phyloP scores from a whole-genome alignment of 2,888 invertebrate species.

The Aphrophora alni region DNA sequence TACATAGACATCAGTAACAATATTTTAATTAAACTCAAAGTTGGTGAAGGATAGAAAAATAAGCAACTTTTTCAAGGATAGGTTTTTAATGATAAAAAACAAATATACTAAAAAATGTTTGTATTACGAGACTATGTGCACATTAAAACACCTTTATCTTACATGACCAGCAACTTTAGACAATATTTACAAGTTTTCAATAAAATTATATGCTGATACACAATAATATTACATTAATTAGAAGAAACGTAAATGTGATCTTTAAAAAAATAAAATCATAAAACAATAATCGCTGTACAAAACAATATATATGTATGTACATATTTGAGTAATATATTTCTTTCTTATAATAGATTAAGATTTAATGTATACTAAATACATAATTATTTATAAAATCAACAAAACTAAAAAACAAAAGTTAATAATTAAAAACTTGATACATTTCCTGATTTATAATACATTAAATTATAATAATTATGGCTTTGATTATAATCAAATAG shows the following conservation, averaged over 20 bases:
- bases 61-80: neutral
- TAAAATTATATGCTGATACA: slow-evolving; percentile 54
- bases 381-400: slow-evolving; percentile 44
- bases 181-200: slow-evolving; percentile 54
- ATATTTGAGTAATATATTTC: slow-evolving; percentile 17
- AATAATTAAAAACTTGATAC: slow-evolving; percentile 19
- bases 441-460: slow-evolving; percentile 28
- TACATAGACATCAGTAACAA: neutral
- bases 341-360: neutral
- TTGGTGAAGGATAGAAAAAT: neutral
- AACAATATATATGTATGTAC: slow-evolving; percentile 47
- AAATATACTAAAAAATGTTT: slow-evolving; percentile 45
- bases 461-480: slow-evolving; percentile 10
- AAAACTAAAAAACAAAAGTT: slow-evolving; percentile 33
- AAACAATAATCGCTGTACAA: slow-evolving; percentile 53
- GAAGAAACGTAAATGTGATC: slow-evolving; percentile 49
- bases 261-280: slow-evolving; percentile 50
- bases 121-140: slow-evolving; percentile 53
- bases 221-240: slow-evolving; percentile 55
- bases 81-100: slow-evolving; percentile 19
- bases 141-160: slow-evolving; percentile 65
- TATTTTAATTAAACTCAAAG: neutral
- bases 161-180: slow-evolving; percentile 60
- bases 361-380: slow-evolving; percentile 31
- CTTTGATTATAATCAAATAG: slow-evolving; percentile 24